Percentiles rank a stretch among this genome's conserved stretches.
These are phyloP conservation scores for Holothuria glaberrima DNA, from an alignment of 35 echinoderm and acorn worm genomes.

Conservation along the genomic window DNA sequence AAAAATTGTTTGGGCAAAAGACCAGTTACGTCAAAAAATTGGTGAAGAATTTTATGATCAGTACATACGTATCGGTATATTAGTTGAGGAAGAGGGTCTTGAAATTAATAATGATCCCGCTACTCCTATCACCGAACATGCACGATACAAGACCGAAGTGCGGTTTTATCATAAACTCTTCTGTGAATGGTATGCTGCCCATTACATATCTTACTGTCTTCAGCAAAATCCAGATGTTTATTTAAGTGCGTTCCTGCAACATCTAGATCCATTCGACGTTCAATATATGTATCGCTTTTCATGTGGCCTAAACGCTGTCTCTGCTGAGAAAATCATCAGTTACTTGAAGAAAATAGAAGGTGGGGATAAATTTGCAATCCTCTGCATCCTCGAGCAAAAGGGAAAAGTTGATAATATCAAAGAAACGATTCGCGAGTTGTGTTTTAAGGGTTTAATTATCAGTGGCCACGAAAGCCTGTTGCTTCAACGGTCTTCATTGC, in stretches of 20 bases:
- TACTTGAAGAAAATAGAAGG: too few species aligned
- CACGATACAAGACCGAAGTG: neutral
- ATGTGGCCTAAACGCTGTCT: conserved; percentile 6
- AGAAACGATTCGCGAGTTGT: neutral
- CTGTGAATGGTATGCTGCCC: neutral
- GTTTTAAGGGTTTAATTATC: neutral
- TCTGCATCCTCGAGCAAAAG: neutral
- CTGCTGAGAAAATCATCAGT: neutral
- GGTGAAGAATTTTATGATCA: neutral
- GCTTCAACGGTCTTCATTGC: conserved; percentile 4
- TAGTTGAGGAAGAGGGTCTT: neutral
- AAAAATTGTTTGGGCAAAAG: neutral
- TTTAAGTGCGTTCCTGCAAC: neutral
- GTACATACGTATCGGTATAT: neutral
- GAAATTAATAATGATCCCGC: neutral
- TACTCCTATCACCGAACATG: neutral
- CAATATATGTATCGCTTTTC: conserved; percentile 9
- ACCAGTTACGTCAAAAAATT: neutral
- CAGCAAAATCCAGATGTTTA: neutral
- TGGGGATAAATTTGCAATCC: neutral
- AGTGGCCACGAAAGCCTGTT: neutral
- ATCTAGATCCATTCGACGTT: neutral
- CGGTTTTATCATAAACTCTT: neutral
- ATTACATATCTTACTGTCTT: neutral
- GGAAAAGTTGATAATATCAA: neutral